A percentile compares a stretch with the other conserved stretches of the same genome.
These are phyloP conservation scores for Plagodis dolabraria DNA, from an alignment of 2,888 invertebrate species.

Conservation along the genomic window DNA sequence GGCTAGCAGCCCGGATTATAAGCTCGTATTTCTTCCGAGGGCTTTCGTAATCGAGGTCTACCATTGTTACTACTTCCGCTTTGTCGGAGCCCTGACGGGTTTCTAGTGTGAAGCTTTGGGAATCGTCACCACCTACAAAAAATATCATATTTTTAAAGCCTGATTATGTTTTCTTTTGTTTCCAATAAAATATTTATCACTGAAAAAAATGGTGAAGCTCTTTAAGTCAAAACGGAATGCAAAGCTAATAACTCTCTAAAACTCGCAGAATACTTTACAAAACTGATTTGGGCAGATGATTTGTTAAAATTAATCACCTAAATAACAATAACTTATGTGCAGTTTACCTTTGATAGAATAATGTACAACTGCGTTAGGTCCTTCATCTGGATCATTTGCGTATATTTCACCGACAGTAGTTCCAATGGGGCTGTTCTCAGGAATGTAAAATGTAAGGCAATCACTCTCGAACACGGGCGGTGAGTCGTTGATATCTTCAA, in stretches of 20 bases:
- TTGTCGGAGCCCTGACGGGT: slow-evolving; percentile 92
- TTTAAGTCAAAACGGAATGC: too few relatives aligned
- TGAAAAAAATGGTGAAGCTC: too few relatives aligned
- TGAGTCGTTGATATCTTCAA: slow-evolving; percentile 96
- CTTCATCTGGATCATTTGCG: slow-evolving; percentile 97
- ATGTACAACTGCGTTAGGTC: slow-evolving; percentile 94
- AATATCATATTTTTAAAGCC: background rate
- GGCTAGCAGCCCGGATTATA: slow-evolving; percentile 95
- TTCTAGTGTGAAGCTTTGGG: slow-evolving; percentile 92
- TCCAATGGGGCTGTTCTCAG: slow-evolving; percentile 98
- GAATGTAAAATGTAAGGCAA: slow-evolving; percentile 93
- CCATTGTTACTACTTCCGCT: slow-evolving; percentile 94
- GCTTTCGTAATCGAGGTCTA: slow-evolving; percentile 98
- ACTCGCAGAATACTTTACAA: too few relatives aligned
- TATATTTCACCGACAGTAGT: slow-evolving; percentile 96
- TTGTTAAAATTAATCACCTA: too few relatives aligned
- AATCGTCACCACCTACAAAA: slow-evolving; percentile 91
- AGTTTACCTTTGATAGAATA: slow-evolving; percentile 94
- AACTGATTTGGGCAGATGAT: too few relatives aligned
- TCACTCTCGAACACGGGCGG: slow-evolving; percentile 96
- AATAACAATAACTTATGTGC: background rate
- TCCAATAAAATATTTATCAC: too few relatives aligned
- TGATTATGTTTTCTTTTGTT: background rate
- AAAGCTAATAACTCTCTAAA: too few relatives aligned
- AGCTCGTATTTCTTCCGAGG: slow-evolving; percentile 95